Conservation (phyloP, 2,113 vertebrate genomes). For the Dromaius novaehollandiae region DNA sequence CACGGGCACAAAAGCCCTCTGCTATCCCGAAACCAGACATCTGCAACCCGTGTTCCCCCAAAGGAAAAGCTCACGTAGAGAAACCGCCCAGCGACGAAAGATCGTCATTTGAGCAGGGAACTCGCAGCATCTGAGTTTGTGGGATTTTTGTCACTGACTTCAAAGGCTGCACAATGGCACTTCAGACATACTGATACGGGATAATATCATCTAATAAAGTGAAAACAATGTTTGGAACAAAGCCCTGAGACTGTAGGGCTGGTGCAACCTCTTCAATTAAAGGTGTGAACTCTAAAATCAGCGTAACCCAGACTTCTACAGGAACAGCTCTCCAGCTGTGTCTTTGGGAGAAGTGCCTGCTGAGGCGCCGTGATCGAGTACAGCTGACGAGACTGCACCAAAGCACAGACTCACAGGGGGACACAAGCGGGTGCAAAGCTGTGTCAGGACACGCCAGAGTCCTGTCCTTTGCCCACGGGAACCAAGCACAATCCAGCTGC, state of each 20-base stretch:
- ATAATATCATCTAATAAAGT: fast-evolving
- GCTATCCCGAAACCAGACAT: not conserved
- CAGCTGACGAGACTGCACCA: not conserved
- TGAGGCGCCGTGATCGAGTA: fast-evolving
- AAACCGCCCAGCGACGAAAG: not conserved
- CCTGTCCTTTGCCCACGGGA: fast-evolving
- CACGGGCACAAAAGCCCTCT: not conserved
- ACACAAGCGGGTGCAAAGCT: not conserved
- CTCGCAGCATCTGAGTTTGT: fast-evolving
- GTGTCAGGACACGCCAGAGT: fast-evolving
- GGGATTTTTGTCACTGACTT: not conserved
- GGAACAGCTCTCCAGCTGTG: too few relatives aligned
- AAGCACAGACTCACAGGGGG: too few relatives aligned
- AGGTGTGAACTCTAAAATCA: not conserved
- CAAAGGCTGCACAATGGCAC: not conserved
- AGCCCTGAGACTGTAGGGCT: not conserved
- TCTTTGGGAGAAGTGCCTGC: not conserved
- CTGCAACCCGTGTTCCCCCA: not conserved
- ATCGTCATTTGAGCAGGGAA: fast-evolving
- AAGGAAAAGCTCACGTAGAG: not conserved
- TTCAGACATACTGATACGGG: fast-evolving
- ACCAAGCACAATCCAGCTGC: not conserved
- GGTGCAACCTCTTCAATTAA: not conserved
- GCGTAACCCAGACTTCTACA: too few relatives aligned
- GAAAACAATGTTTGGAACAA: not conserved